Base-by-base conservation (phyloP, 2,797 vertebrate species). In the Nothura maculosa region DNA sequence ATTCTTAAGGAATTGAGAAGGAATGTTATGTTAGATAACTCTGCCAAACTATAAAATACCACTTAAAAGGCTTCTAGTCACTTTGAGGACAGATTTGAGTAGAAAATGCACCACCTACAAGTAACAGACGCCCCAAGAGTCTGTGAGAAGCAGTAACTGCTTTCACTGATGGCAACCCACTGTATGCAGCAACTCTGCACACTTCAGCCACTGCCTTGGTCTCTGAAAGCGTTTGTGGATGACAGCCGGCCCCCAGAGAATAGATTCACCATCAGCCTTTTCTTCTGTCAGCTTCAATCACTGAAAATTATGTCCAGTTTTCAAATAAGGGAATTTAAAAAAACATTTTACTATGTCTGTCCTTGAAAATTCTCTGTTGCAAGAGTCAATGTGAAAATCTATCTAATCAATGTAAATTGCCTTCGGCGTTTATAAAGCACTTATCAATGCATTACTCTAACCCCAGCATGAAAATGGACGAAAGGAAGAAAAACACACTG, bases 231-330 rank as follows among this genome's bases (percentile, higher is more conserved):
- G 72, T 75, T 36, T 82, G 70, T 72, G 45, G 88, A 90, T 80
- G 90, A 89, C 81, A 92, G 78, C 1, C 1, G 38, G 64, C 72
- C 93, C 85, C 85, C 60, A 52, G 95, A 87, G 94, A 68, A 92
- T 80, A 80, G 21, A 80, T 72, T 72, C 76, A 63, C 81, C 48
- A 82, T 68, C 78, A 85, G 76, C 43, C 87, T 89, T 73, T 85
- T 78, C 84, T 89, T 61, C 81, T 83, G 93, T 87, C 92, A 94
- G 81, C 58, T 85, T 92, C 81, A 93, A 85, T 94, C 94, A 90
- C 72, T 43, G 58, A 89, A 81, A 94, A 90, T 90, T 86, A 94
- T 5, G 69, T 93, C 88, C 69, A 73, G 86, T 89, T 87, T 90
- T 94, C 84, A 94, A 94, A 86, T 89, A 94, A 93, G 21, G 48